These are phyloP conservation scores for Calyptomena viridis DNA, from an alignment of 2,113 vertebrate genomes.

Conservation along the genomic window DNA sequence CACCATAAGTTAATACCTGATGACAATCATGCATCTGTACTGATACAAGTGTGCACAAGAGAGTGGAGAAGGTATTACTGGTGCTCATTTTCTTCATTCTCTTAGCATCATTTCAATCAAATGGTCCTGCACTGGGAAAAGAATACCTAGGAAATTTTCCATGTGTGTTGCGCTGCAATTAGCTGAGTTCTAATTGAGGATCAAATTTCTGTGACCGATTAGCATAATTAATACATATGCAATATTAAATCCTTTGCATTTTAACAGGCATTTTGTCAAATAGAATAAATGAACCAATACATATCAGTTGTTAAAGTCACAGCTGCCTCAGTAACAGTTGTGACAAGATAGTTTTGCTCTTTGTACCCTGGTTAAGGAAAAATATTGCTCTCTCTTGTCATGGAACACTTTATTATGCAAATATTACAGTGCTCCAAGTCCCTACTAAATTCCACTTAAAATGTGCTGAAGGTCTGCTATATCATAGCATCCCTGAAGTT, in stretches of 20 bases:
- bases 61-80: background rate
- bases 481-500: background rate
- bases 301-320: background rate
- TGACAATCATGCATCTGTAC: background rate
- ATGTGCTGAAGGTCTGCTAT: background rate
- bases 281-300: background rate
- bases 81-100: background rate
- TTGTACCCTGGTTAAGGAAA: background rate
- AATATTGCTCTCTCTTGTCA: background rate
- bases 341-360: background rate
- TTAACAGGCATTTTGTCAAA: background rate
- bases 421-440: background rate
- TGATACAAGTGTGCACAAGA: background rate
- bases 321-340: background rate
- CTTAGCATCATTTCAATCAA: background rate
- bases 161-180: fast-evolving
- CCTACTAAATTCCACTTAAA: background rate
- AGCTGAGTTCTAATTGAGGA: background rate
- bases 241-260: background rate
- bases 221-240: background rate
- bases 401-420: background rate
- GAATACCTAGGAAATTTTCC: background rate
- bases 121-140: background rate
- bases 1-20: background rate
- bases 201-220: background rate